Evolutionary conservation across 2,113 vertebrate species (phyloP).

Genomic region (Rattus norvegicus): GRCr8 NC_086028.1:45537001-45537500

Average conservation of each 20-base stretch:
- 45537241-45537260: neutral
- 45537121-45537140: neutral
- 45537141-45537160: neutral
- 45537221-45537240: neutral
- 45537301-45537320: too few species aligned
- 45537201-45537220: neutral
- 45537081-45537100: neutral
- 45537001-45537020: neutral
- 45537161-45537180: neutral
- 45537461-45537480: neutral
- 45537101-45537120: neutral
- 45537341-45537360: neutral
- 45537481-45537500: neutral
- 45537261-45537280: neutral
- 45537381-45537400: neutral
- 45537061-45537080: neutral
- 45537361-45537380: neutral
- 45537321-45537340: neutral
- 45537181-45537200: neutral
- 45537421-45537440: neutral
- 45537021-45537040: neutral
- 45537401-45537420: neutral
- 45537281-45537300: neutral
- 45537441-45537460: neutral
- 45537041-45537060: neutral